Base-by-base conservation (phyloP, 2,113 vertebrate species). In the Ciconia boyciana region DNA sequence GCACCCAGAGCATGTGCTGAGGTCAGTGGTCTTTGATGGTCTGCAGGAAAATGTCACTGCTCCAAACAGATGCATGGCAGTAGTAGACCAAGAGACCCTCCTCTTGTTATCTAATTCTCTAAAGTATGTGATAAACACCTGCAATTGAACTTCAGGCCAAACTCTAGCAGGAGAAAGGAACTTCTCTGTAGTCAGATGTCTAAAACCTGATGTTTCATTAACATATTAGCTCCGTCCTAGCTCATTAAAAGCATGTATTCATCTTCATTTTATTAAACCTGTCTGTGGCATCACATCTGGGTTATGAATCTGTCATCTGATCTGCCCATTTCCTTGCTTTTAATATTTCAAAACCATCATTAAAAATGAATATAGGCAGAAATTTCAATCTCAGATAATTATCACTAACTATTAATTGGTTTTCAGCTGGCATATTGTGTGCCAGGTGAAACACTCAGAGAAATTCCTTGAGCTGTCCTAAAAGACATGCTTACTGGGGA, bases 281-380 rank as follows among this genome's bases (percentile, higher is more conserved):
- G 8, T 74, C 88, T 2, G 8, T 79, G 74, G 32, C 54, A 76
- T 65, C 89, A 77, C 22, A 36, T 94, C 70, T 94, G 48, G 58
- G 46, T 85, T 82, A 87, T 89, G 74, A 91, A 94, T 96, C 75
- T 85, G 26, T 69, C 84, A 46, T 94, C 66, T 80, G 54, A 91
- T 94, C 46, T 93, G 29, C 87, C 78, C 78, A 93, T 97, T 97
- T 97, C 84, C 96, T 91, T 66, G 89, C 41, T 93, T 94, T 97
- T 74, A 97, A 96, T 97, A 96, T 96, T 97, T 96, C 20, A 97
- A 94, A 93, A 36, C 68, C 71, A 68, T 48, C 60, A 95, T 97
- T 94, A 97, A 96, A 92, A 92, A 94, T 82, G 7, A 88, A 97
- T 97, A 82, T 34, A 76, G 65, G 58, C 57, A 94, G 87, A 96